Evolutionary conservation across 2,113 vertebrate genomes (phyloP).

Genomic region (Neogale vison): DNA sequence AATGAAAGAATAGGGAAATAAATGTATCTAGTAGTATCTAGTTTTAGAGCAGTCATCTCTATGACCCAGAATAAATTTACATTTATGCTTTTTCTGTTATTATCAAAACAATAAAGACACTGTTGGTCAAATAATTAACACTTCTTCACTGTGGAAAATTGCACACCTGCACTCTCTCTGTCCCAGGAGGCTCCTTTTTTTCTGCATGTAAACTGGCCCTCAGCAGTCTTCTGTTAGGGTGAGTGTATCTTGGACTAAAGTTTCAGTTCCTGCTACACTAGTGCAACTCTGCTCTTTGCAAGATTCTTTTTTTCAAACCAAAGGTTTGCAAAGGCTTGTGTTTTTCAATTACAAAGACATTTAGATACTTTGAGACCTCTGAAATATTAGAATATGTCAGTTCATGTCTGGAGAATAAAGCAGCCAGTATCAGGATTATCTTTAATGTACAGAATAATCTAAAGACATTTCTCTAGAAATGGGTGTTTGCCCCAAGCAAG

Average conservation of each 20-base stretch:
- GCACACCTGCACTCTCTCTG: neutral
- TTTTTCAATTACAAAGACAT: neutral
- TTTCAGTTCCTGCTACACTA: neutral
- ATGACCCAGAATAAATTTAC: neutral
- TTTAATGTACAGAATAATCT: neutral
- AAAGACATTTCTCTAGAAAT: neutral
- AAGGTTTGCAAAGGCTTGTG: neutral
- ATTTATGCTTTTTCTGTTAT: neutral
- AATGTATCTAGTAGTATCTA: neutral
- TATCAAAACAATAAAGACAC: slow-evolving; percentile 7
- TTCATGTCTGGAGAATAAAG: neutral
- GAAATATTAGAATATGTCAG: neutral
- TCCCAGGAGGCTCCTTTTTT: neutral
- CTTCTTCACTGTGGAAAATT: neutral
- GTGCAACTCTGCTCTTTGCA: neutral
- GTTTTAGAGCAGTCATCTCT: neutral
- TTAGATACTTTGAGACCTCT: neutral
- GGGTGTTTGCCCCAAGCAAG: neutral
- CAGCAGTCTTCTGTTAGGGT: neutral
- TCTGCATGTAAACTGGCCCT: neutral
- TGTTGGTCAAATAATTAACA: slow-evolving; percentile 21
- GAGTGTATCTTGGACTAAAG: neutral
- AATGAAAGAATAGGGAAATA: neutral
- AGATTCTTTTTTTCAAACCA: neutral
- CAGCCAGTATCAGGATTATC: neutral